Conservation (phyloP, 1,140 invertebrate species). For the Harlomillsia oculata region DNA sequence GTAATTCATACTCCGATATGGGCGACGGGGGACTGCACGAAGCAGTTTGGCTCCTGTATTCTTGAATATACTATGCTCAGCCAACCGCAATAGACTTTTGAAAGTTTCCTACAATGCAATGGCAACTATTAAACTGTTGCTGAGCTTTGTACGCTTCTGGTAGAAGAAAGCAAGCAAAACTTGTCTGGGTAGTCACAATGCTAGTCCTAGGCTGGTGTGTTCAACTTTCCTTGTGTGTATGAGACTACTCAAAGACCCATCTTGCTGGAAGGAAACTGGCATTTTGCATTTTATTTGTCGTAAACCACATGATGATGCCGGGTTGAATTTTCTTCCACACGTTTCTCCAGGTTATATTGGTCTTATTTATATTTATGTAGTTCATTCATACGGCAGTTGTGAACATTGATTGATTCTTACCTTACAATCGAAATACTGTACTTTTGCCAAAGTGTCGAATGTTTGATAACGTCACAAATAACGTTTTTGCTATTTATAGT, state of each 20-base stretch:
- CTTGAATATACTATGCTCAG: too few species aligned
- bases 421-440: too few species aligned
- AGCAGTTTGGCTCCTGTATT: too few species aligned
- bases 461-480: too few species aligned
- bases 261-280: conserved; percentile 4
- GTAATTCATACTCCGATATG: too few species aligned
- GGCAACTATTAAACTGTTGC: not conserved
- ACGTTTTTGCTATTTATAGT: too few species aligned
- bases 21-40: too few species aligned
- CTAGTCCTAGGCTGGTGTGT: conserved; percentile 6
- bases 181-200: not conserved
- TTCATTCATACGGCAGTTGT: too few species aligned
- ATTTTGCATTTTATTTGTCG: conserved; percentile 29
- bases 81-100: not conserved
- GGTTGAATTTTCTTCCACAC: conserved; percentile 22
- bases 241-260: conserved; percentile 31
- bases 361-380: too few species aligned
- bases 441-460: too few species aligned
- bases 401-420: too few species aligned
- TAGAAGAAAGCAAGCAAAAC: not conserved
- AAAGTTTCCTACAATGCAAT: not conserved
- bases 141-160: not conserved
- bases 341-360: too few species aligned
- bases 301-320: conserved; percentile 22
- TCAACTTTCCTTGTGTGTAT: conserved; percentile 9